Conservation (phyloP, 2,797 vertebrate genomes). For the Phrynocephalus vlangalii region DNA sequence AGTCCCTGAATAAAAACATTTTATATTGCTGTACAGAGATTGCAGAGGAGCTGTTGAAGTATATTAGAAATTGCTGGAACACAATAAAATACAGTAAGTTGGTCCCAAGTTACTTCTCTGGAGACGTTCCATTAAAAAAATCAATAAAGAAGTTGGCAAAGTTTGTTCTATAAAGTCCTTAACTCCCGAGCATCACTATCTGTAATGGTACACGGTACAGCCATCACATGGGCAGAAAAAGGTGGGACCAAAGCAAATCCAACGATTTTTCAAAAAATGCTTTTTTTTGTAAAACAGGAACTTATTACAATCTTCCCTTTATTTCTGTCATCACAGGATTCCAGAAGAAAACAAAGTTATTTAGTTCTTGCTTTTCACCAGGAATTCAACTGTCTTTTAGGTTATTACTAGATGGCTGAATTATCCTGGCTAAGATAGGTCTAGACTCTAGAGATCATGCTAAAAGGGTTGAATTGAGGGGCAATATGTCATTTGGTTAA, state of each 20-base stretch:
- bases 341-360: neutral
- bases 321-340: conserved; percentile 33
- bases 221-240: conserved; percentile 10
- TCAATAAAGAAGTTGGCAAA: conserved; percentile 26
- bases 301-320: conserved; percentile 23
- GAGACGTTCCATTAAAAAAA: conserved; percentile 5
- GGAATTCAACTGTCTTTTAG: neutral
- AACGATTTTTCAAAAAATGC: conserved; percentile 32
- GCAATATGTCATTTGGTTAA: too few relatives aligned
- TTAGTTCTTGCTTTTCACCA: neutral
- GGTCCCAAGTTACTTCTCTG: conserved; percentile 23
- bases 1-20: conserved; percentile 1
- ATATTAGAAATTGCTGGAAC: conserved; percentile 31
- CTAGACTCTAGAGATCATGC: too few relatives aligned
- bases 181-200: neutral
- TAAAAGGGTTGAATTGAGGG: too few relatives aligned
- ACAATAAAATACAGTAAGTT: conserved; percentile 28
- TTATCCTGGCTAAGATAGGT: too few relatives aligned
- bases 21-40: conserved; percentile 14
- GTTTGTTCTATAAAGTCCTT: neutral
- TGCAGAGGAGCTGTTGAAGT: conserved; percentile 1
- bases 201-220: conserved; percentile 22
- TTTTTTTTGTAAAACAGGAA: conserved; percentile 23
- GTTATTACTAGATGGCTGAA: neutral
- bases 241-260: conserved; percentile 18